Percentiles rank a stretch among this genome's conserved stretches.
Conservation (phyloP, 2,888 invertebrate species). For the Priocnemis perturbator region DNA sequence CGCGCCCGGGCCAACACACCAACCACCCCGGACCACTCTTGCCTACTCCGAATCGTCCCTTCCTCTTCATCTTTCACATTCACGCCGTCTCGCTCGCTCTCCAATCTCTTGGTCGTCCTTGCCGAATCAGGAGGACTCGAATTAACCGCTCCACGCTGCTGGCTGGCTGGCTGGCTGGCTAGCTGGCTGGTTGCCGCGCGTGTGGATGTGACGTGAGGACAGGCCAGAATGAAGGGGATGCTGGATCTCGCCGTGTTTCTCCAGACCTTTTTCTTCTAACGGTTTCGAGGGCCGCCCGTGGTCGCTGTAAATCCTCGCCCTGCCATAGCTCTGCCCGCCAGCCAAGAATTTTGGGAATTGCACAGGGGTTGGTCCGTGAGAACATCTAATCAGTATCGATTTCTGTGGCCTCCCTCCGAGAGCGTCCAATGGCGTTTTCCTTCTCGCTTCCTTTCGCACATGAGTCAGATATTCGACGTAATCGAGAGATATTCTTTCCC, state of each 20-base stretch:
- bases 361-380: constrained; percentile 14
- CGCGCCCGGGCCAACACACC: constrained; percentile 55
- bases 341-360: constrained; percentile 45
- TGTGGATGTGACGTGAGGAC: constrained; percentile 44
- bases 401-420: too few relatives aligned
- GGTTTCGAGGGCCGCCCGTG: constrained; percentile 9
- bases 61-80: constrained; percentile 19
- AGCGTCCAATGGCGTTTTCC: too few relatives aligned
- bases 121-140: constrained; percentile 50
- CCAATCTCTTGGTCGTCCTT: constrained; percentile 14
- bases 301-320: constrained; percentile 31
- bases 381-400: constrained; percentile 11
- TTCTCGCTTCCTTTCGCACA: too few relatives aligned
- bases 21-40: constrained; percentile 29
- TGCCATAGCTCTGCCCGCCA: constrained; percentile 28
- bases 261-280: background rate
- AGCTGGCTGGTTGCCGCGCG: constrained; percentile 15
- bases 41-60: constrained; percentile 46
- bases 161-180: too few relatives aligned
- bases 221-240: constrained; percentile 13
- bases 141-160: constrained; percentile 58
- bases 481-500: too few relatives aligned
- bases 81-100: background rate
- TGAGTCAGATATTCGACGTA: too few relatives aligned
- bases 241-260: constrained; percentile 15